phyloP scores from a whole-genome alignment of 53 echinoderm and acorn worm species.

The Stichopus horrens region DNA sequence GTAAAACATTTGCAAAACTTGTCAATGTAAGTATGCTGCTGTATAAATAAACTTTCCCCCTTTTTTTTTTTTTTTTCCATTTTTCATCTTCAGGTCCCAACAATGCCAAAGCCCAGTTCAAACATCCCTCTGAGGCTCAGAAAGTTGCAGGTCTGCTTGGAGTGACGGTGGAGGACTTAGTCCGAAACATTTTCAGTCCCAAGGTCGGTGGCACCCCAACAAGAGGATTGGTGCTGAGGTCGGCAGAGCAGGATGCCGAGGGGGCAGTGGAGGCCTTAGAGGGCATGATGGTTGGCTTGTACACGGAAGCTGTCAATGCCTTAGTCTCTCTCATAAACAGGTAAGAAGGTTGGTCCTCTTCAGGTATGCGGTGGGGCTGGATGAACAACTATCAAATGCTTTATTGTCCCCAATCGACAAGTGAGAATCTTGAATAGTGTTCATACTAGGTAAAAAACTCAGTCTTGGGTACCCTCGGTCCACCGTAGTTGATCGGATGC shows the following conservation, averaged over 20 bases:
- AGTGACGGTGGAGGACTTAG: slow-evolving; percentile 74
- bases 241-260: slow-evolving; percentile 51
- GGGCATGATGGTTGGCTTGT: slow-evolving; percentile 92
- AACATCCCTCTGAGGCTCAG: slow-evolving; percentile 85
- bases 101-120: slow-evolving; percentile 85
- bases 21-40: too few relatives aligned
- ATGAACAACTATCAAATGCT: background rate
- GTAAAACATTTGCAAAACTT: too few relatives aligned
- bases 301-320: slow-evolving; percentile 89
- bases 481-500: too few relatives aligned
- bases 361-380: background rate
- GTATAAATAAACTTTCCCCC: too few relatives aligned
- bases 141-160: slow-evolving; percentile 82
- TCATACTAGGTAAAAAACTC: too few relatives aligned
- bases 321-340: slow-evolving; percentile 86
- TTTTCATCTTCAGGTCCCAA: slow-evolving; percentile 56
- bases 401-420: too few relatives aligned
- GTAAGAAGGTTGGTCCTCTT: slow-evolving; percentile 35
- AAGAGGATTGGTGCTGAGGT: slow-evolving; percentile 43
- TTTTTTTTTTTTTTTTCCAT: background rate
- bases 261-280: slow-evolving; percentile 74
- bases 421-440: too few relatives aligned
- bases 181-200: slow-evolving; percentile 84
- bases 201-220: slow-evolving; percentile 65
- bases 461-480: too few relatives aligned